Percentiles rank a stretch among this genome's conserved stretches.
phyloP scores from a whole-genome alignment of 2,888 invertebrate species.

The Antheraea yamamai region DNA sequence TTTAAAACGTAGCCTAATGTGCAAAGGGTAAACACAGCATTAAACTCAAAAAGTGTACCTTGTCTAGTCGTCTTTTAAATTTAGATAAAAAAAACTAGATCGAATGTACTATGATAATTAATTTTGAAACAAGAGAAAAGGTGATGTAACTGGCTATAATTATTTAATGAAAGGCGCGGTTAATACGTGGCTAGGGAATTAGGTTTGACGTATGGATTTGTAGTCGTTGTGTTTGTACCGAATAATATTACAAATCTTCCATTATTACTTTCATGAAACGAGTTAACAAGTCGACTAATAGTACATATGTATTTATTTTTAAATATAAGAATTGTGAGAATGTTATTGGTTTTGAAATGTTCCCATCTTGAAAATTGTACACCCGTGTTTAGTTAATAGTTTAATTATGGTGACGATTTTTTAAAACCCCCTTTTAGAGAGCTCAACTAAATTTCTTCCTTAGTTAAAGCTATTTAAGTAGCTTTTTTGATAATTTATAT shows the following conservation, averaged over 20 bases:
- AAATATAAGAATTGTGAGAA: not conserved
- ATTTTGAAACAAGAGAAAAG: not conserved
- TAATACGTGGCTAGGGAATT: conserved; percentile 3
- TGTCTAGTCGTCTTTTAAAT: not conserved
- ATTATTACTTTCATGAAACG: not conserved
- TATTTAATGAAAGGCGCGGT: conserved; percentile 5
- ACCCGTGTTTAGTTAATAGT: conserved; percentile 4
- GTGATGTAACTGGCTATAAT: conserved; percentile 8
- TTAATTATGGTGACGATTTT: not conserved
- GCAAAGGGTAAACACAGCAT: not conserved
- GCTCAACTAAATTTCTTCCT: conserved; percentile 15
- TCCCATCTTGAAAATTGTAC: not conserved
- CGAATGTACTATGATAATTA: not conserved
- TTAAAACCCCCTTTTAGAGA: not conserved
- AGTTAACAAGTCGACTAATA: not conserved
- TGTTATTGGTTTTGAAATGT: not conserved
- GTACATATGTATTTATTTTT: conserved; percentile 1
- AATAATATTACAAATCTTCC: not conserved
- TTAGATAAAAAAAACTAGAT: not conserved
- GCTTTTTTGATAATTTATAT: not conserved
- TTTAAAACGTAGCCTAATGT: not conserved
- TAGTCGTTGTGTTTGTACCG: not conserved
- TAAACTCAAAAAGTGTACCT: not conserved
- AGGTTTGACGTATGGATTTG: conserved; percentile 2
- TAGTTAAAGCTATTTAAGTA: conserved; percentile 30